Evolutionary conservation across 1,140 invertebrate species (phyloP).

Genomic region (Heliconius melpomene): DNA sequence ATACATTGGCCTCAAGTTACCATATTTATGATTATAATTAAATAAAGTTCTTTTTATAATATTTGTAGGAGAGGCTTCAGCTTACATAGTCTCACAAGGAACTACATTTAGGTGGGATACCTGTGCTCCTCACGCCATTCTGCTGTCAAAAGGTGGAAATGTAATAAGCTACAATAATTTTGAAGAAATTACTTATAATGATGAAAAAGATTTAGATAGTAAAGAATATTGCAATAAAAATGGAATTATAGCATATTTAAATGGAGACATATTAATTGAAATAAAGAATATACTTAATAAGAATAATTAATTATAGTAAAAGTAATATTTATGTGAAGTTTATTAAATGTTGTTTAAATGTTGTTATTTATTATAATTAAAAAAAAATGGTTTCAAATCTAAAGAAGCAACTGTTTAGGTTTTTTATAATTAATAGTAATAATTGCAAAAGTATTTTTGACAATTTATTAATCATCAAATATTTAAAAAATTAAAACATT

Average conservation of each 20-base stretch:
- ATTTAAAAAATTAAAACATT: no score
- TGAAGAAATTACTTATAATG: constrained; percentile 61
- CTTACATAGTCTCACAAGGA: constrained; percentile 90
- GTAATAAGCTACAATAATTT: constrained; percentile 47
- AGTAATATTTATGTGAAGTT: not conserved
- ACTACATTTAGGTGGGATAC: constrained; percentile 93
- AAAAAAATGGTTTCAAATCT: no score
- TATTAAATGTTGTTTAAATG: not conserved
- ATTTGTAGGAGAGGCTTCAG: constrained; percentile 84
- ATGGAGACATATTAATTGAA: constrained; percentile 48
- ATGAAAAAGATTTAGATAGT: constrained; percentile 47
- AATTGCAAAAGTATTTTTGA: no score
- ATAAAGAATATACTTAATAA: constrained; percentile 44
- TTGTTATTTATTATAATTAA: not conserved
- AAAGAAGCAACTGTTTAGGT: no score
- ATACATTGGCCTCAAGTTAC: no score
- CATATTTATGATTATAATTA: no score
- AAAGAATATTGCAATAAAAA: constrained; percentile 63
- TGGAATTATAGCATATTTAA: constrained; percentile 64
- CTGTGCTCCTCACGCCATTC: constrained; percentile 90
- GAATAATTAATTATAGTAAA: not conserved
- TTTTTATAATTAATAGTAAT: no score
- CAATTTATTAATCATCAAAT: no score
- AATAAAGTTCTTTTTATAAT: not conserved
- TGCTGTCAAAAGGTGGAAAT: constrained; percentile 78